These are phyloP conservation scores for Coracopsis vasa DNA, from an alignment of 2,113 vertebrate genomes.

Conservation along the genomic window DNA sequence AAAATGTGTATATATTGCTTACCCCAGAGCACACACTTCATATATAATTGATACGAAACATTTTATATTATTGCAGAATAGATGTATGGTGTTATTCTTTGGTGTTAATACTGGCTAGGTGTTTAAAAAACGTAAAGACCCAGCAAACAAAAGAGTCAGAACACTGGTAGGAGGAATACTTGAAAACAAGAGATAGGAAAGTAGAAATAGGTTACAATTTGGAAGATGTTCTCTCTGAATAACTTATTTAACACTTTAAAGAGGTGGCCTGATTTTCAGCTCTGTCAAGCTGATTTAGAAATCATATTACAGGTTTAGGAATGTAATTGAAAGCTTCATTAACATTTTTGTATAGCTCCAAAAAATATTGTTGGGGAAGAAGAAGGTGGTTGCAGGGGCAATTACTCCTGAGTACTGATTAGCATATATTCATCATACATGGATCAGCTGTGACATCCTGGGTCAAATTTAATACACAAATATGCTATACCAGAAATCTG, in stretches of 20 bases:
- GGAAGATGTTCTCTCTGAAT: neutral
- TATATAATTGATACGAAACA: neutral
- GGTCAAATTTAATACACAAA: neutral
- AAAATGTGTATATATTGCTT: neutral
- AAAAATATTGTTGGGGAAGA: neutral
- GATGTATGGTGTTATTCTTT: neutral
- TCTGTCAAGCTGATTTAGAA: neutral
- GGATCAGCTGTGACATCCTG: rapidly evolving
- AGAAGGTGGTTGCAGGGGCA: neutral
- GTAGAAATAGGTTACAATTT: constrained; percentile 6
- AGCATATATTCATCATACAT: no score
- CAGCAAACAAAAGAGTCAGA: neutral
- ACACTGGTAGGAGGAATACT: neutral
- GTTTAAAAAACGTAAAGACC: neutral
- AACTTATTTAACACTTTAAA: neutral
- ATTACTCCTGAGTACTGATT: neutral
- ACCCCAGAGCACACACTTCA: neutral
- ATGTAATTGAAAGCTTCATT: neutral
- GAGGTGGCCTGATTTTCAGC: constrained; percentile 5
- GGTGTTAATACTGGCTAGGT: neutral
- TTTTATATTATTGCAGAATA: neutral
- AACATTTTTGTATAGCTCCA: neutral
- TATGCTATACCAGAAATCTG: neutral
- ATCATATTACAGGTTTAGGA: neutral
- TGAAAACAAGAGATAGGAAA: neutral